Conservation (phyloP, 2,113 vertebrate species). For the Gnathonemus longibarbis region DNA sequence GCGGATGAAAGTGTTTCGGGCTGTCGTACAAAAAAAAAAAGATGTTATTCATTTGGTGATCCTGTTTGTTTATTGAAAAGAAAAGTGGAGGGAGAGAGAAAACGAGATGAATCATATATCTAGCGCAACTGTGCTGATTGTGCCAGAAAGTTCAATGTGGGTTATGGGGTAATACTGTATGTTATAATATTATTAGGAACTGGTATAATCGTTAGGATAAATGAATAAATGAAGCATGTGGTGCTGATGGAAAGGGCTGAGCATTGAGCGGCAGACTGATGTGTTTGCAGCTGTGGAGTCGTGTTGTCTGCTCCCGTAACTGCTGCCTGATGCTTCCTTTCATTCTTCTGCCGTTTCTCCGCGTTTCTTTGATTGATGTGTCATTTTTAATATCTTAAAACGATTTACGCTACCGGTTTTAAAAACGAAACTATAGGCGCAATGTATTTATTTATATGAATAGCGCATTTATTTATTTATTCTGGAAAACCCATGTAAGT, state of each 20-base stretch:
- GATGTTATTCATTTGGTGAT: not conserved
- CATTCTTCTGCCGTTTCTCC: not conserved
- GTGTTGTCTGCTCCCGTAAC: not conserved
- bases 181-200: not conserved
- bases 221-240: not conserved
- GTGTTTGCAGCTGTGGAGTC: not conserved
- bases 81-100: not conserved
- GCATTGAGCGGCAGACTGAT: not conserved
- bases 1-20: not conserved
- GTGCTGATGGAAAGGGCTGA: not conserved
- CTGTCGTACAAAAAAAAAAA: not conserved
- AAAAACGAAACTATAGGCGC: conserved; percentile 43
- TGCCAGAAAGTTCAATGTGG: not conserved
- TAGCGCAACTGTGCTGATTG: not conserved
- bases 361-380: not conserved
- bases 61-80: not conserved
- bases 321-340: not conserved
- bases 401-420: conserved; percentile 43
- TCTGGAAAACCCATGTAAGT: not conserved
- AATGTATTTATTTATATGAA: conserved; percentile 34
- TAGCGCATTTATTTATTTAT: conserved; percentile 39
- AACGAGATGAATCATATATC: not conserved
- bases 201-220: not conserved
- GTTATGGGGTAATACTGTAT: not conserved
- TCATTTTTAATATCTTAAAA: conserved; percentile 14